Evolutionary conservation across 2,888 invertebrate genomes (phyloP).

Genomic region (Coenonympha arcania): DNA sequence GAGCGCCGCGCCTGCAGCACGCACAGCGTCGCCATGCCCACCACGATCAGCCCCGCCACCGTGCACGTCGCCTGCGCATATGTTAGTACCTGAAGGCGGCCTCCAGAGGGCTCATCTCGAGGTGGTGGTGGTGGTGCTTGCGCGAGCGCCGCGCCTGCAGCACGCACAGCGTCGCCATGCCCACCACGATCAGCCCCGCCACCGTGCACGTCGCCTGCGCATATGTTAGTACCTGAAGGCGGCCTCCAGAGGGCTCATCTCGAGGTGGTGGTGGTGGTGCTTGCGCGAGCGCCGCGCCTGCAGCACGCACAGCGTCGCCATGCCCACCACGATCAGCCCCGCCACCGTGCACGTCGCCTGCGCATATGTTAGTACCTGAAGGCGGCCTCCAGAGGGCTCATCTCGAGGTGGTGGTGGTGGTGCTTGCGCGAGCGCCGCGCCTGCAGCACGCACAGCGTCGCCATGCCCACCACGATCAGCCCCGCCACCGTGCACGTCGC

Average conservation of each 20-base stretch:
- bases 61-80: slow-evolving; percentile 57
- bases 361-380: slow-evolving; percentile 57
- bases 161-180: slow-evolving; percentile 53
- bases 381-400: slow-evolving; percentile 56
- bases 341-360: slow-evolving; percentile 58
- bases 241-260: slow-evolving; percentile 56
- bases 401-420: slow-evolving; percentile 58
- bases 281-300: slow-evolving; percentile 59
- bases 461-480: slow-evolving; percentile 47
- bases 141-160: slow-evolving; percentile 54
- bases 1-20: slow-evolving; percentile 53
- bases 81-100: slow-evolving; percentile 57
- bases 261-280: slow-evolving; percentile 56
- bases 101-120: slow-evolving; percentile 59
- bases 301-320: slow-evolving; percentile 53
- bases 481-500: slow-evolving; percentile 55
- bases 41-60: slow-evolving; percentile 49
- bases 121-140: slow-evolving; percentile 57
- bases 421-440: slow-evolving; percentile 56
- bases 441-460: slow-evolving; percentile 56
- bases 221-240: slow-evolving; percentile 60
- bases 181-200: slow-evolving; percentile 50
- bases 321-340: slow-evolving; percentile 47
- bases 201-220: slow-evolving; percentile 55
- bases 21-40: slow-evolving; percentile 54